phyloP scores from a whole-genome alignment of 2,797 vertebrate genomes.

The Tangara arthus region DNA sequence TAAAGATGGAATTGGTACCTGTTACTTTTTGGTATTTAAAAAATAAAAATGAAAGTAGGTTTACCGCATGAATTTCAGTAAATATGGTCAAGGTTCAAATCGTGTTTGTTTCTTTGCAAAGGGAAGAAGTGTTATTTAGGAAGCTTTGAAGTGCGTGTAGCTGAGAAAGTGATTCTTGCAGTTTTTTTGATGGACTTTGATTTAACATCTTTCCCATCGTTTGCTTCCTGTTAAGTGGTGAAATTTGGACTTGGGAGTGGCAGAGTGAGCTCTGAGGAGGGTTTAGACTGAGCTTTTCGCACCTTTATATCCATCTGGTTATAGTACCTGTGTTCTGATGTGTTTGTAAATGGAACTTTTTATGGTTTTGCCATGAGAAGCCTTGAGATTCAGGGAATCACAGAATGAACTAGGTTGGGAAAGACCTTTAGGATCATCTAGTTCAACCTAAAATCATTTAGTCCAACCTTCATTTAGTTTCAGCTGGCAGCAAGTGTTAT shows the following conservation, averaged over 20 bases:
- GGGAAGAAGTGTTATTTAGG: background rate
- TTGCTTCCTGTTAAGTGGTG: background rate
- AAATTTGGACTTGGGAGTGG: background rate
- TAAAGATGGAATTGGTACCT: accelerated
- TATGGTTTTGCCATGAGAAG: background rate
- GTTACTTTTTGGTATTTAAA: background rate
- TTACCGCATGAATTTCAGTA: background rate
- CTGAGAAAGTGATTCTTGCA: background rate
- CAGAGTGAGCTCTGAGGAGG: background rate
- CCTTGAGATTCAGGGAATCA: background rate
- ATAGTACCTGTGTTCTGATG: background rate
- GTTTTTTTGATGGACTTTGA: background rate
- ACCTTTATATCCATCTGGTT: background rate
- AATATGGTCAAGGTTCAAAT: background rate
- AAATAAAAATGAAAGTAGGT: background rate
- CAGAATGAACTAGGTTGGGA: background rate
- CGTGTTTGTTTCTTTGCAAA: background rate
- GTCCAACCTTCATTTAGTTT: background rate
- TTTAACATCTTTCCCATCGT: accelerated
- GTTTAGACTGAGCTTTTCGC: background rate
- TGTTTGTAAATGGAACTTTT: background rate
- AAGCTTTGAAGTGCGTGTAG: background rate
- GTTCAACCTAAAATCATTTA: background rate
- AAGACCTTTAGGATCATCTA: background rate
- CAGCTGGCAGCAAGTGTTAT: background rate